Evolutionary conservation across 2,888 invertebrate species (phyloP).

Genomic region (Trichopria drosophilae): DNA sequence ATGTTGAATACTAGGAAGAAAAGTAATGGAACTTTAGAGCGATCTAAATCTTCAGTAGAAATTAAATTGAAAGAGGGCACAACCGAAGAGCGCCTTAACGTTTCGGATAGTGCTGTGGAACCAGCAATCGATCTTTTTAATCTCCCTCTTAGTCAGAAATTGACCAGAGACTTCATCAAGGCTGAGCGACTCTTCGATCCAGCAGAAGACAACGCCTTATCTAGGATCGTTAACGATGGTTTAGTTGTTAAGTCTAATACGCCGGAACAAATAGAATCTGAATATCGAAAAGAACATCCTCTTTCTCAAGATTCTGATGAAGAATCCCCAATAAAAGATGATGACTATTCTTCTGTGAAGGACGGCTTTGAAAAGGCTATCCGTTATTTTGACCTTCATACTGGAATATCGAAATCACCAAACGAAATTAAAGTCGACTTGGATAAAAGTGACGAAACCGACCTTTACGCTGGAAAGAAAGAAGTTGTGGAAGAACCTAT

Average conservation of each 20-base stretch:
- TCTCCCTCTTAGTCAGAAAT: constrained; percentile 48
- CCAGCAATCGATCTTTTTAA: constrained; percentile 49
- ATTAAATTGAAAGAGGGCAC: constrained; percentile 59
- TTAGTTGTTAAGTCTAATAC: constrained; percentile 46
- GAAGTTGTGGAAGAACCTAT: constrained; percentile 48
- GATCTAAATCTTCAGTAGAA: constrained; percentile 67
- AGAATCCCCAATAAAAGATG: constrained; percentile 14
- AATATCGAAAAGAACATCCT: constrained; percentile 45
- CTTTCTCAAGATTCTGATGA: constrained; percentile 34
- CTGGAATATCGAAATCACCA: constrained; percentile 16
- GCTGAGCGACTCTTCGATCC: constrained; percentile 50
- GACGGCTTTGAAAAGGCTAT: constrained; percentile 48
- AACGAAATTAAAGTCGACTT: constrained; percentile 35
- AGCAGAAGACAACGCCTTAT: constrained; percentile 48
- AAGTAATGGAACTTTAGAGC: constrained; percentile 63
- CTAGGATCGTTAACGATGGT: constrained; percentile 52
- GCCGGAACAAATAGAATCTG: constrained; percentile 45
- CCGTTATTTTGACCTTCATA: constrained; percentile 47
- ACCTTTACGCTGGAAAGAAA: constrained; percentile 43
- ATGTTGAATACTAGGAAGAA: constrained; percentile 41
- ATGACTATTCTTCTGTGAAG: constrained; percentile 19
- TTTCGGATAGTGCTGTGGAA: constrained; percentile 35
- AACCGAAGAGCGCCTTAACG: constrained; percentile 23
- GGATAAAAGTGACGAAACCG: constrained; percentile 32
- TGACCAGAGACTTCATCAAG: constrained; percentile 49